Percentiles rank a stretch among this genome's conserved stretches.
Evolutionary conservation across 2,113 vertebrate genomes (phyloP).

Genomic region (Cichladusa arquata): DNA sequence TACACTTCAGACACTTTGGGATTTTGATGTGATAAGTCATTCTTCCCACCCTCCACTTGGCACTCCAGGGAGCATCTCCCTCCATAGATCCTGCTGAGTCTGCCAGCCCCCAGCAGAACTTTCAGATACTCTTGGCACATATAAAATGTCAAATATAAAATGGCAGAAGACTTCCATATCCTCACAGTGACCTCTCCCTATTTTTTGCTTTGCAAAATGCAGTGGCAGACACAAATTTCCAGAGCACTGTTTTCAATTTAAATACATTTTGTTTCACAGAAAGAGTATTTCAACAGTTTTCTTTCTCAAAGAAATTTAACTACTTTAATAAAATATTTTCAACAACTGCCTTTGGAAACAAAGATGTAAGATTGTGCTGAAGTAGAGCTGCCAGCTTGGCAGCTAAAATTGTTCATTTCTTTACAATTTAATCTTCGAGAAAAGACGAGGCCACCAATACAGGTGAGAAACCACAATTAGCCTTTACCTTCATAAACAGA

Average conservation of each 20-base stretch:
- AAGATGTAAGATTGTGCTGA: neutral
- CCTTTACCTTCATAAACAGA: neutral
- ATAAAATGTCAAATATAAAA: neutral
- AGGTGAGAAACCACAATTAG: neutral
- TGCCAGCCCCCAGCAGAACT: neutral
- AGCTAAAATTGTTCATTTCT: neutral
- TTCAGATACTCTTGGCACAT: neutral
- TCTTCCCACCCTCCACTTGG: neutral
- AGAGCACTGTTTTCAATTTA: neutral
- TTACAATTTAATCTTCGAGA: neutral
- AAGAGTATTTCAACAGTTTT: neutral
- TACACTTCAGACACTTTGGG: neutral
- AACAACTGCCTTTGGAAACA: neutral
- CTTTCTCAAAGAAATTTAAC: neutral
- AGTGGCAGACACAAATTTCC: neutral
- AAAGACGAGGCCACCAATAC: neutral
- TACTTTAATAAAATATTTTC: neutral
- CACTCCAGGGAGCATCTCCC: fast-evolving
- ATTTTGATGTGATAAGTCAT: neutral
- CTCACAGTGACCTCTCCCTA: neutral
- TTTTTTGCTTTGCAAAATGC: neutral
- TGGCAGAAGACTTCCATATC: neutral
- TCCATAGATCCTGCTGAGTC: neutral
- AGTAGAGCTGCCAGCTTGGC: neutral
- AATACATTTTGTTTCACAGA: neutral